phyloP scores from a whole-genome alignment of 2,888 invertebrate genomes.

The Coecobrya sp. region DNA sequence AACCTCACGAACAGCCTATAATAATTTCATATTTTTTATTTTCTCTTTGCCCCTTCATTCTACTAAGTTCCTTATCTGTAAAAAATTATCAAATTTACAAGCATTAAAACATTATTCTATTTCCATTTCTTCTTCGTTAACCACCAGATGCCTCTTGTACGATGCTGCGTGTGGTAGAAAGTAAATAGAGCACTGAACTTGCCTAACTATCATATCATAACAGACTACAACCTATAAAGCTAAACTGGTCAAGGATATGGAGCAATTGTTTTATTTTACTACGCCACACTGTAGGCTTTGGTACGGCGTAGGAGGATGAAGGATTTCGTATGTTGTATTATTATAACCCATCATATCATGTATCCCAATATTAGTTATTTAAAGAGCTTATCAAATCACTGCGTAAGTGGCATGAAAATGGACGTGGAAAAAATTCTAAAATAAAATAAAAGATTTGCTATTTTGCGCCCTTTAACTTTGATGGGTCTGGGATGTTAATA shows the following conservation, averaged over 20 bases:
- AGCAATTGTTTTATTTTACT: slow-evolving; percentile 15
- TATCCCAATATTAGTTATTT: too few relatives aligned
- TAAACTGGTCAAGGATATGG: slow-evolving; percentile 66
- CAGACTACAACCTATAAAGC: background rate
- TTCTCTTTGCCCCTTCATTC: background rate
- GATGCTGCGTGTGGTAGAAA: slow-evolving; percentile 4
- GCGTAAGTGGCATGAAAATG: too few relatives aligned
- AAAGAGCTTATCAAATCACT: too few relatives aligned
- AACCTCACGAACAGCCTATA: slow-evolving; percentile 11
- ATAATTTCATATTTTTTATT: slow-evolving; percentile 19
- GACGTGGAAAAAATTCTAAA: too few relatives aligned
- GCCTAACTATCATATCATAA: background rate
- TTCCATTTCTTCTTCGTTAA: background rate
- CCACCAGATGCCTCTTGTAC: background rate
- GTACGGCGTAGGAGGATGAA: too few relatives aligned
- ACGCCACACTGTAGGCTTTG: background rate
- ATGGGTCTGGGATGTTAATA: too few relatives aligned
- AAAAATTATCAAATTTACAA: slow-evolving; percentile 10
- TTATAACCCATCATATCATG: too few relatives aligned
- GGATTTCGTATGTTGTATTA: too few relatives aligned
- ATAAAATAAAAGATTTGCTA: too few relatives aligned
- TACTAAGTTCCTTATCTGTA: background rate
- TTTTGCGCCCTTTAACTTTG: too few relatives aligned
- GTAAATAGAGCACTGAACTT: slow-evolving; percentile 70
- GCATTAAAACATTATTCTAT: slow-evolving; percentile 4